These are phyloP conservation scores for Edolisoma coerulescens DNA, from an alignment of 2,113 vertebrate species.

Conservation along the genomic window DNA sequence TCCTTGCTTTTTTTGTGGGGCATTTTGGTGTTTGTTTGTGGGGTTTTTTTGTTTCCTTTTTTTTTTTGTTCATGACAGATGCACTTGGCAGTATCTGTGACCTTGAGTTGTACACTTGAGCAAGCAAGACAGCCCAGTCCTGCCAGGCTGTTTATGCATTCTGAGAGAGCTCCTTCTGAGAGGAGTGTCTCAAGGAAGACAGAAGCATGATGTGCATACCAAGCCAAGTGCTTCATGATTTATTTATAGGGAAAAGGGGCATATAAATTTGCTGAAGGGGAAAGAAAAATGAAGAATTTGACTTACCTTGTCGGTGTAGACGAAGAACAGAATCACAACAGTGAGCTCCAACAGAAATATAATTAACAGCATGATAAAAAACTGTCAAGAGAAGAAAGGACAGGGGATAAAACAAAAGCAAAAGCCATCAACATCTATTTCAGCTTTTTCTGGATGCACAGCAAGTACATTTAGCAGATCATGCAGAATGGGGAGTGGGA, in stretches of 20 bases:
- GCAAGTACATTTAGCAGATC: background rate
- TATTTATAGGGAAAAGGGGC: conserved; percentile 58
- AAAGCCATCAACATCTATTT: conserved; percentile 44
- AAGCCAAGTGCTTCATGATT: conserved; percentile 56
- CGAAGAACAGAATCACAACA: conserved; percentile 90
- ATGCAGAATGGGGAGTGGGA: background rate
- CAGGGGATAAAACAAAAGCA: conserved; percentile 15
- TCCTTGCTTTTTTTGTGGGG: background rate
- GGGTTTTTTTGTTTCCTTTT: background rate
- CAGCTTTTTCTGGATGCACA: background rate
- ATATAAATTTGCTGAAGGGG: conserved; percentile 51
- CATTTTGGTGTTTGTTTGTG: background rate
- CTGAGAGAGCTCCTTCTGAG: conserved; percentile 23
- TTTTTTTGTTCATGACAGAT: background rate
- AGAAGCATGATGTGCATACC: conserved; percentile 50
- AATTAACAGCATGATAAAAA: conserved; percentile 92
- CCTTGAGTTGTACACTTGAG: conserved; percentile 39
- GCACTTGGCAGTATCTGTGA: conserved; percentile 19
- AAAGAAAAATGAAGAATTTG: conserved; percentile 53
- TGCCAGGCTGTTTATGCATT: conserved; percentile 51
- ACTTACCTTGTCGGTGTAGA: conserved; percentile 92
- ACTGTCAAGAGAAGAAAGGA: conserved; percentile 77
- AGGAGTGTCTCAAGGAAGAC: conserved; percentile 45
- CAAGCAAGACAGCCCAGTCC: background rate
- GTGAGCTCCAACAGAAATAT: conserved; percentile 92